Conservation (phyloP, 1,140 invertebrate genomes). For the Pseudomyrmex concolor region DNA sequence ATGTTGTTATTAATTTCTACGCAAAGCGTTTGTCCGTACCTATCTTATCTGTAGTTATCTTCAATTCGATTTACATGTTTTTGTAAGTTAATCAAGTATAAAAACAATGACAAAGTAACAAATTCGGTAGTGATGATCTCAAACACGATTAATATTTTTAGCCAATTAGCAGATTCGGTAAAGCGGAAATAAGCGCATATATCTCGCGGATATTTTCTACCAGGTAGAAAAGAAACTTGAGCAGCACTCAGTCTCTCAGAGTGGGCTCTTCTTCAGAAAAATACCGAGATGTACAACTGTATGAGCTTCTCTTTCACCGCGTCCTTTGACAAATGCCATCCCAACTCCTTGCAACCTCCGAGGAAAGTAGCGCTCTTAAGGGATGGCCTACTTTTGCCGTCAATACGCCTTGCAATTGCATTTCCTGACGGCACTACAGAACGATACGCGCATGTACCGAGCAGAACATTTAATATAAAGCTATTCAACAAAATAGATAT, state of each 20-base stretch:
- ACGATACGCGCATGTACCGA: constrained; percentile 41
- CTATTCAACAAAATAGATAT: constrained; percentile 41
- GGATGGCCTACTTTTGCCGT: constrained; percentile 64
- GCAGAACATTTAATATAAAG: constrained; percentile 67
- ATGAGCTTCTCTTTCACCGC: constrained; percentile 55
- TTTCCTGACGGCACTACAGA: constrained; percentile 39
- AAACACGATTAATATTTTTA: constrained; percentile 43
- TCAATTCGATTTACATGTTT: too few species aligned
- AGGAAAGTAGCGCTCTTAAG: constrained; percentile 46
- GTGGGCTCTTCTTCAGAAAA: constrained; percentile 48
- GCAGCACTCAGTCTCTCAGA: constrained; percentile 46
- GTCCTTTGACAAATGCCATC: constrained; percentile 15
- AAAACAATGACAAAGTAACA: neutral
- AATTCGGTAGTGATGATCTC: neutral
- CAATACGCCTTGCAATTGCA: constrained; percentile 67
- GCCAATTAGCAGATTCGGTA: constrained; percentile 42
- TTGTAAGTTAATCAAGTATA: neutral
- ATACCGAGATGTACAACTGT: constrained; percentile 49
- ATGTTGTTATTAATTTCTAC: too few species aligned
- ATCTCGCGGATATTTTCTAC: constrained; percentile 47
- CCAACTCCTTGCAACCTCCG: constrained; percentile 14
- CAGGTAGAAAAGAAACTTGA: constrained; percentile 44
- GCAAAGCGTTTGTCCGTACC: too few species aligned
- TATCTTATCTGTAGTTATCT: too few species aligned
- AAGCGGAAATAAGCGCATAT: constrained; percentile 46